Evolutionary conservation across 2,113 vertebrate species (phyloP).

Genomic region (Boulengeromyrus knoepffleri): DNA sequence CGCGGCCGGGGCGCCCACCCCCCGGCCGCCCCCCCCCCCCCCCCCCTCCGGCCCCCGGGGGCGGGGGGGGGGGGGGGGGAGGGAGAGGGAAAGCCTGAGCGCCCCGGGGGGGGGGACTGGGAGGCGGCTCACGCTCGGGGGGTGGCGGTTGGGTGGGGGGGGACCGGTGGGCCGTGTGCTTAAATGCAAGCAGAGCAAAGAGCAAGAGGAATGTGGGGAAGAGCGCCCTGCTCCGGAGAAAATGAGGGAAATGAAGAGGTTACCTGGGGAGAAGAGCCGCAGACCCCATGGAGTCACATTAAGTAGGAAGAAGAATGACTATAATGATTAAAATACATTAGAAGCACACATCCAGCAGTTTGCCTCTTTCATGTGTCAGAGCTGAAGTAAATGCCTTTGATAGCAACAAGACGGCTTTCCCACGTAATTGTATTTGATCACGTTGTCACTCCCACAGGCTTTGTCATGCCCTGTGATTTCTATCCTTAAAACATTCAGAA

Average conservation of each 20-base stretch:
- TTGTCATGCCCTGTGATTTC: constrained; percentile 38
- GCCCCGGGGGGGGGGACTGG: too few species aligned
- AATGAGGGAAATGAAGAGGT: not conserved
- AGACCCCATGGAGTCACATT: constrained; percentile 14
- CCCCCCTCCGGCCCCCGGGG: too few species aligned
- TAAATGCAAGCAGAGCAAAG: not conserved
- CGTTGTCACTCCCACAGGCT: constrained; percentile 54
- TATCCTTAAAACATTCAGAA: constrained; percentile 39
- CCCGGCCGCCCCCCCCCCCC: too few species aligned
- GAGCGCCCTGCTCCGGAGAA: not conserved
- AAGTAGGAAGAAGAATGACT: constrained; percentile 39
- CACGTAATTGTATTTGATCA: constrained; percentile 59
- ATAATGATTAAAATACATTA: constrained; percentile 42
- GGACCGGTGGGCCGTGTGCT: not conserved
- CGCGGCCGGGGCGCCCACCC: too few species aligned
- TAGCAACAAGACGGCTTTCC: constrained; percentile 48
- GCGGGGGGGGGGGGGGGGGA: too few species aligned
- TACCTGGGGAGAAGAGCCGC: constrained; percentile 24
- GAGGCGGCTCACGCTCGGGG: too few species aligned
- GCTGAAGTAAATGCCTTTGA: constrained; percentile 43
- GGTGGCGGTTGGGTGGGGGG: too few species aligned
- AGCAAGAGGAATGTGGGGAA: not conserved
- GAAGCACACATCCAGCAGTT: constrained; percentile 35
- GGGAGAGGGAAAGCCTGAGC: too few species aligned
- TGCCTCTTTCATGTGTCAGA: constrained; percentile 37